These are phyloP conservation scores for Meloidogyne exigua DNA, from an alignment of 1,140 invertebrate species.

Conservation along the genomic window DNA sequence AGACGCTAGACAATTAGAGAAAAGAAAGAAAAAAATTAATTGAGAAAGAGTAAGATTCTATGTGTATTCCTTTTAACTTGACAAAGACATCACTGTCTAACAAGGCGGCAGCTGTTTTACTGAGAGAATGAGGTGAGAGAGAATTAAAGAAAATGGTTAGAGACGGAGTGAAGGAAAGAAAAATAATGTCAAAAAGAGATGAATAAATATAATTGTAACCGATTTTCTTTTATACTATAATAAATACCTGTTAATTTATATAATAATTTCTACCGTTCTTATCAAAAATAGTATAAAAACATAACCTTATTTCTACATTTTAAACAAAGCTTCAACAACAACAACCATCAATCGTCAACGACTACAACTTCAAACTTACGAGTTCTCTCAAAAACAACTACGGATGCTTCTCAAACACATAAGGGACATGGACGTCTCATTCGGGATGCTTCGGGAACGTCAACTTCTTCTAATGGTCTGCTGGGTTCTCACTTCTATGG, in stretches of 20 bases:
- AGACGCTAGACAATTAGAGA: not conserved
- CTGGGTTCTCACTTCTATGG: not conserved
- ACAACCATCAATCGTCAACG: slow-evolving; percentile 1
- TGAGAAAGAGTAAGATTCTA: not conserved
- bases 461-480: not conserved
- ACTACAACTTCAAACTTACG: not conserved
- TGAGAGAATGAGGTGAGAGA: not conserved
- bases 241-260: too few relatives aligned
- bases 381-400: not conserved
- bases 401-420: not conserved
- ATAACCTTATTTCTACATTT: too few relatives aligned
- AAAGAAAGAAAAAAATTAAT: not conserved
- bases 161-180: not conserved
- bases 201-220: too few relatives aligned
- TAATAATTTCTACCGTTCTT: too few relatives aligned
- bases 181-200: not conserved
- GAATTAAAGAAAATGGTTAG: not conserved
- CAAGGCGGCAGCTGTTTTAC: not conserved
- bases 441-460: not conserved
- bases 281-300: too few relatives aligned
- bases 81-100: not conserved
- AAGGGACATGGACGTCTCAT: not conserved
- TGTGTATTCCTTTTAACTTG: too few relatives aligned
- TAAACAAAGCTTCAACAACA: too few relatives aligned
- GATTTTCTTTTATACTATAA: too few relatives aligned